phyloP scores from a whole-genome alignment of 2,888 invertebrate species.

The Eupithecia tripunctaria region DNA sequence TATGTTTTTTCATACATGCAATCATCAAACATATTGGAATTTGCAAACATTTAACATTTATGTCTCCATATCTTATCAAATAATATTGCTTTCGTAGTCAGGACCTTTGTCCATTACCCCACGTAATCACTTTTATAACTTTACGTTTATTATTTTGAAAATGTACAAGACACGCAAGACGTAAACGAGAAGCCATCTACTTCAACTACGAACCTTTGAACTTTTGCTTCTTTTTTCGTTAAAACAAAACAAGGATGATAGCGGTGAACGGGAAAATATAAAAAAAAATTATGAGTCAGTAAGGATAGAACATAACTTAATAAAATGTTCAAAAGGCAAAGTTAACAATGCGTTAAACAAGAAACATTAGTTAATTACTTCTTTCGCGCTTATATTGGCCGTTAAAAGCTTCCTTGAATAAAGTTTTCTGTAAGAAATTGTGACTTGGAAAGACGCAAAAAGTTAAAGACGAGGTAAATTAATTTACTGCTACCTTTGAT shows the following conservation, averaged over 20 bases:
- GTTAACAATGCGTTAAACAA: conserved; percentile 5
- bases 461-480: no score
- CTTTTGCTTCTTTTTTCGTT: background rate
- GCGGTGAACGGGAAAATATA: no score
- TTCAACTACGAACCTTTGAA: background rate
- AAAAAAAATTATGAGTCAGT: background rate
- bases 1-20: no score
- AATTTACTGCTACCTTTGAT: no score
- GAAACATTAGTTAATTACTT: background rate
- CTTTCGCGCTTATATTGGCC: background rate
- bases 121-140: no score
- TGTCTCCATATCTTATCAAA: no score
- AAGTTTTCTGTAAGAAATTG: background rate
- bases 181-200: background rate
- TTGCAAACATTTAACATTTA: no score
- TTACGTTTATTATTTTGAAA: background rate
- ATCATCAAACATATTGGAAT: no score
- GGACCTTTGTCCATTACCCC: background rate
- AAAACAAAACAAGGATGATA: background rate
- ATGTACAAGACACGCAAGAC: background rate
- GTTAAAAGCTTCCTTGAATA: background rate
- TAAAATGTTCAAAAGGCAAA: background rate
- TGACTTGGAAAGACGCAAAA: background rate
- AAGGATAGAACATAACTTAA: background rate
- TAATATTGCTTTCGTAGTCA: no score